Evolutionary conservation across 2,113 vertebrate genomes (phyloP), one percentile per base, ranked within the genome.

Genomic region (Coturnix japonica): DNA sequence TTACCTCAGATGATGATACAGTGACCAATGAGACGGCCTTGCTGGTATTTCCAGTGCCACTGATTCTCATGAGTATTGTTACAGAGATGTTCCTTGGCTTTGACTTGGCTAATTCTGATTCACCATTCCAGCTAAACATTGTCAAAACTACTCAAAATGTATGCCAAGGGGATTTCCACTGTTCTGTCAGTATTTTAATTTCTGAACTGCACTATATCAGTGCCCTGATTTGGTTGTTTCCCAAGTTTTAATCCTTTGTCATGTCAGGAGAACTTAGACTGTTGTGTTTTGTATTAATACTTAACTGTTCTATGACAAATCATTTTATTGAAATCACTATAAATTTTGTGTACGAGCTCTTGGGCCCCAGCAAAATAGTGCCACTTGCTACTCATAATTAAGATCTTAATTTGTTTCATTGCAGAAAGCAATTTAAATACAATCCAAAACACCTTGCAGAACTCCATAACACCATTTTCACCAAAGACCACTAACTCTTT

Each of bases 1-100:
- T 74, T 49, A 75, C 63, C n/a, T 84, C 25, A 59, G 19, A 78
- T 25, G 25, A 54, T 18, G 69, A 54, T 35, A 67, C 4, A 30
- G 15, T 81, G 35, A 53, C 25, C 23, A 66, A 3, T n/a, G 37
- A 66, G 23, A 31, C 72, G 82, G 39, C 13, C 21, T 79, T 1
- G 1, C 75, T 86, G 81, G 11, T 21, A 75, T 85, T 91, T 81
- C 57, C 49, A 94, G 57, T 70, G 84, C 18, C n/a, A 84, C 65
- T 91, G 78, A 72, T 69, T 90, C 65, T 91, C 23, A 86, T 65
- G 18, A 86, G 84, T 78, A 81, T 51, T 81, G 92, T 94, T 57
- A 72, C 70, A 92, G 66, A 53, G 81, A 81, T 90, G 22, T 11
- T 93, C 47, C 59, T 76, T 70, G 81, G 22, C 46, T 89, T 87